Percentiles rank a stretch among this genome's conserved stretches.
phyloP scores from a whole-genome alignment of 2,888 invertebrate species.

The Mesopsocus fuscifrons region DNA sequence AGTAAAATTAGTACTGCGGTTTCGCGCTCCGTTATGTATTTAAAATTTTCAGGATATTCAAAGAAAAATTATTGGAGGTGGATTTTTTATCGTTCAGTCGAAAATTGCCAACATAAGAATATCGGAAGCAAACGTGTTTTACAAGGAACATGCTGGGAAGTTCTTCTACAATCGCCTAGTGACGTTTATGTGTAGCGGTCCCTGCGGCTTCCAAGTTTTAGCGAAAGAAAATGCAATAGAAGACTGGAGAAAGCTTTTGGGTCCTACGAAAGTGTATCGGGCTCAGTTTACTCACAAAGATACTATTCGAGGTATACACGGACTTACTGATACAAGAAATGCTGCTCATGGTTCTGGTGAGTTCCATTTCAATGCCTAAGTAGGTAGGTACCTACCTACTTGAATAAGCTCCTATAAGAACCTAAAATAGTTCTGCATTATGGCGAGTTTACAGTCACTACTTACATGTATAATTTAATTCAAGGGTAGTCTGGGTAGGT shows the following conservation, averaged over 20 bases:
- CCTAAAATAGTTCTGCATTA: too few relatives aligned
- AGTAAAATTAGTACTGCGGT: too few relatives aligned
- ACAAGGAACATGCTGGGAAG: conserved; percentile 59
- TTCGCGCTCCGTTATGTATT: too few relatives aligned
- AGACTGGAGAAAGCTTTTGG: conserved; percentile 68
- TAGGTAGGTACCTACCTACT: too few relatives aligned
- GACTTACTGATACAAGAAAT: conserved; percentile 86
- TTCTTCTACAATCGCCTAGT: conserved; percentile 68
- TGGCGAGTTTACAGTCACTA: too few relatives aligned
- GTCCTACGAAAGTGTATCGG: conserved; percentile 75
- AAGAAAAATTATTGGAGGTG: conserved; percentile 39
- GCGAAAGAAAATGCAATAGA: conserved; percentile 54
- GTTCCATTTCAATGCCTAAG: conserved; percentile 6
- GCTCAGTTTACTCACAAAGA: conserved; percentile 59
- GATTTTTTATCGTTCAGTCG: conserved; percentile 53
- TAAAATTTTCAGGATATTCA: conserved; percentile 39
- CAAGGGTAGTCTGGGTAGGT: background rate
- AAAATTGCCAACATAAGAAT: conserved; percentile 40
- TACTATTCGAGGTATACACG: conserved; percentile 64
- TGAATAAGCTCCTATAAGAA: too few relatives aligned
- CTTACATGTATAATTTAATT: background rate
- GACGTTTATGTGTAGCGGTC: conserved; percentile 75
- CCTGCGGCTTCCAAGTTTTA: conserved; percentile 60
- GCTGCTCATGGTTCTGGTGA: conserved; percentile 84
- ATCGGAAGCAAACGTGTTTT: conserved; percentile 52